Evolutionary conservation across 2,797 vertebrate species (phyloP), one percentile per base, ranked within the genome.

Genomic region (Alosa sapidissima): DNA sequence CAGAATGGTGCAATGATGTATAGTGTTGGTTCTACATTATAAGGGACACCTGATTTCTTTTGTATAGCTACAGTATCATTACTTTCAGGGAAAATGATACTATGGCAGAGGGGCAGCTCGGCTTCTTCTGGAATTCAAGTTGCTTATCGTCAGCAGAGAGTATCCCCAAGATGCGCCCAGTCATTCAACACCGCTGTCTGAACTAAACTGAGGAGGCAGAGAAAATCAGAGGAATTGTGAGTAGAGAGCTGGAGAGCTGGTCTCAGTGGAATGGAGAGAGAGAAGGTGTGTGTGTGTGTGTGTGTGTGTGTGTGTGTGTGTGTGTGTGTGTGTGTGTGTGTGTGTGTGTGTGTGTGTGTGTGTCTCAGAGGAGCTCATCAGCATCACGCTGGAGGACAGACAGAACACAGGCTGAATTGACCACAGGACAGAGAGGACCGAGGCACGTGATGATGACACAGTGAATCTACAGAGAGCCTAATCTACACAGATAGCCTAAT

Each of bases 211-310:
- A 54, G 51, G 81, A 82, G 49, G 24, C n/a, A 82, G 16, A 82
- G 24, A 82, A 13, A 72, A 3, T 0, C 10, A 75, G 33, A 0
- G 68, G 36, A 7, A 75, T 1, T 41, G 68, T 41, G 33, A 41
- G 75, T 60, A 19, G 19, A 85, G 65, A 87, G 75, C 36, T 83
- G 62, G 82, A 88, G 88, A 85, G 51, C 51, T 52, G 19, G 55
- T 58, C 55, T n/a, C 68, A 14, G 3, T 41, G 68, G 68, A 36
- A 88, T 85, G 90, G 84, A 88, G 87, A 90, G 82, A 85, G 84
- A 85, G 65, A 16, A 2, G 5, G 36, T 16, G 41, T 6, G 41
- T 41, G 41, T 41, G n/a, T n/a, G n/a, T n/a, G n/a, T n/a, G n/a
- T n/a, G n/a, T n/a, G n/a, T n/a, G n/a, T n/a, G n/a, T n/a, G n/a